These are phyloP conservation scores for Synaphobranchus kaupii DNA, from an alignment of 2,797 vertebrate species.

Conservation along the genomic window DNA sequence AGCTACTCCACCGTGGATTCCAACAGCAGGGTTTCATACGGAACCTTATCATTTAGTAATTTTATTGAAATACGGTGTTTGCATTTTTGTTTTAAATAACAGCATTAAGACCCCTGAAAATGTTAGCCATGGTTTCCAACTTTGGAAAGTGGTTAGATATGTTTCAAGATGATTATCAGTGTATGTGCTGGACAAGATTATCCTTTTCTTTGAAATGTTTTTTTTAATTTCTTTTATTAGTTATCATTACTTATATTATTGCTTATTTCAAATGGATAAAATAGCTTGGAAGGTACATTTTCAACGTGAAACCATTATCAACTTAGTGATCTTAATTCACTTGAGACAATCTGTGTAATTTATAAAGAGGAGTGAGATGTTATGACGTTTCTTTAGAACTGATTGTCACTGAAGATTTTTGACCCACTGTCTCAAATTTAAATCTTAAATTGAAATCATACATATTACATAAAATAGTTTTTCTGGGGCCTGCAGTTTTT, in stretches of 20 bases:
- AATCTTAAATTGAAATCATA: conserved; percentile 6
- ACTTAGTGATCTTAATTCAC: not conserved
- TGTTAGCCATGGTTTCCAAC: not conserved
- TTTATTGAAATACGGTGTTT: not conserved
- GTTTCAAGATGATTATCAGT: not conserved
- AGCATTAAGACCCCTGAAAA: not conserved
- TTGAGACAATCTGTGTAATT: not conserved
- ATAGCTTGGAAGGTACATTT: not conserved
- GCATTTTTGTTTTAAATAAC: not conserved
- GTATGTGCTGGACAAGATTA: not conserved
- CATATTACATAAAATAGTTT: not conserved
- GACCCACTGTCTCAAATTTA: not conserved
- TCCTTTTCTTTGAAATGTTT: not conserved
- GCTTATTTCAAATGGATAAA: not conserved
- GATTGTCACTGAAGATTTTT: not conserved
- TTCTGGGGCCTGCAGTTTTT: not conserved
- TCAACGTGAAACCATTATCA: not conserved
- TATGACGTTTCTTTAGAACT: not conserved
- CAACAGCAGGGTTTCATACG: not conserved
- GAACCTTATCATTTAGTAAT: not conserved
- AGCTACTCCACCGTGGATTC: not conserved
- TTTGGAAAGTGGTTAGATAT: not conserved
- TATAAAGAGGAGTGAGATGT: not conserved
- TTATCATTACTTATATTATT: not conserved
- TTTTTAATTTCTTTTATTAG: not conserved